Evolutionary conservation across 2,888 invertebrate genomes (phyloP).

Genomic region (Ochropacha duplaris): DNA sequence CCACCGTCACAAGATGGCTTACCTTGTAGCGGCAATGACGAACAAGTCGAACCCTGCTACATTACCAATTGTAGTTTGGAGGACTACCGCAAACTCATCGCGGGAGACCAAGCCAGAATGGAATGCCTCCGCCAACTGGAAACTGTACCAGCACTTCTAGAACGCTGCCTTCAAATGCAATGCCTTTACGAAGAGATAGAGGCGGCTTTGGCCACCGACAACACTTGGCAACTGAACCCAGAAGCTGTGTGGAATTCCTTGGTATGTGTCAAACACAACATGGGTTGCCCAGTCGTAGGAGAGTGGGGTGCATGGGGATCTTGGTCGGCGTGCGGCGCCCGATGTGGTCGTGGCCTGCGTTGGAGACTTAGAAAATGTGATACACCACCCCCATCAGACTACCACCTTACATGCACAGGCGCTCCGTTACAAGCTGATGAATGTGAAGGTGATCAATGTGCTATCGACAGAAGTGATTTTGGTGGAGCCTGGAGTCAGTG

Average conservation of each 20-base stretch:
- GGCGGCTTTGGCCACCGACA: slow-evolving; percentile 55
- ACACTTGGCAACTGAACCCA: slow-evolving; percentile 67
- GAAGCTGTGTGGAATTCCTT: slow-evolving; percentile 76
- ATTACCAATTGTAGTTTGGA: slow-evolving; percentile 64
- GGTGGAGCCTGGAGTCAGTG: slow-evolving; percentile 70
- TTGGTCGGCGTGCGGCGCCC: slow-evolving; percentile 70
- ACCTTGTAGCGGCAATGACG: slow-evolving; percentile 63
- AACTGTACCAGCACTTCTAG: slow-evolving; percentile 64
- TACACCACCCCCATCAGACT: slow-evolving; percentile 64
- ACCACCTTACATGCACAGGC: slow-evolving; percentile 54
- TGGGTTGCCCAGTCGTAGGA: slow-evolving; percentile 74
- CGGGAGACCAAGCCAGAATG: slow-evolving; percentile 55
- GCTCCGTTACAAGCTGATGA: slow-evolving; percentile 54
- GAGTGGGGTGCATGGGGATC: slow-evolving; percentile 71
- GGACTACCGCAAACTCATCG: slow-evolving; percentile 61
- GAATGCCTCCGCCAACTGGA: slow-evolving; percentile 64
- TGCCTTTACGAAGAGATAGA: slow-evolving; percentile 73
- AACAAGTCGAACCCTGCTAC: slow-evolving; percentile 66
- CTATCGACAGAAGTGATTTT: slow-evolving; percentile 44
- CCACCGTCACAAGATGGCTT: slow-evolving; percentile 66
- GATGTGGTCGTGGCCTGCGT: slow-evolving; percentile 63
- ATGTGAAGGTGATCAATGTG: slow-evolving; percentile 72
- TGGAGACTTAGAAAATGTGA: slow-evolving; percentile 70
- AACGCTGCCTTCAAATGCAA: slow-evolving; percentile 69
- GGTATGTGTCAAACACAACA: slow-evolving; percentile 75